Conservation (phyloP, 2,888 invertebrate species). For the Conistra vaccinii region DNA sequence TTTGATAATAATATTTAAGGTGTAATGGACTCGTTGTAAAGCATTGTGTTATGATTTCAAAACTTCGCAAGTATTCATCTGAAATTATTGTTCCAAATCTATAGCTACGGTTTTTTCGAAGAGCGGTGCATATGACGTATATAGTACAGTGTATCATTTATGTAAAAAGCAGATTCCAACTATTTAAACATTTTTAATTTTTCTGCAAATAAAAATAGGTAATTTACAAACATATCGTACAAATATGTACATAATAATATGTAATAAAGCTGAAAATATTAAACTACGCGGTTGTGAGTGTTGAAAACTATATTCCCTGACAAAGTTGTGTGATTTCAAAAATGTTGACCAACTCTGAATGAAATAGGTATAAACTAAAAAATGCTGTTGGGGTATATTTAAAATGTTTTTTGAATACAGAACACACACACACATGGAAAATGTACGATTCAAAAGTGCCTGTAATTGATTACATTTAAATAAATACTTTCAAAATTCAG, state of each 20-base stretch:
- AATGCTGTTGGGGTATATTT: background rate
- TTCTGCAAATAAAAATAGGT: background rate
- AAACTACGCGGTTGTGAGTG: background rate
- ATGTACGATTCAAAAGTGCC: no score
- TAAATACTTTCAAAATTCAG: no score
- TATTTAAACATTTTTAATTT: background rate
- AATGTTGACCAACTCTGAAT: background rate
- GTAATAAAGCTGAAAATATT: background rate
- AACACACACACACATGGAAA: background rate
- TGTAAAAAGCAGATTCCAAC: background rate
- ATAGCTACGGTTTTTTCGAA: no score
- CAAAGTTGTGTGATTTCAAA: slow-evolving; percentile 20
- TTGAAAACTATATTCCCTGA: slow-evolving; percentile 7
- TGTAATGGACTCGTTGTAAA: background rate
- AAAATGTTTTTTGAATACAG: background rate
- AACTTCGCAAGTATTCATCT: no score
- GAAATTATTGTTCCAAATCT: no score
- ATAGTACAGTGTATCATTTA: background rate
- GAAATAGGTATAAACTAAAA: background rate
- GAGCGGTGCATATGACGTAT: background rate
- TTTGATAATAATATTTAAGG: background rate
- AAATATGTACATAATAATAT: slow-evolving; percentile 4
- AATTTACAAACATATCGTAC: background rate
- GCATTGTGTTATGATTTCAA: background rate
- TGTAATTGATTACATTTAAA: no score